Conservation (phyloP, 2,888 invertebrate genomes). For the Temnothorax unifasciatus region DNA sequence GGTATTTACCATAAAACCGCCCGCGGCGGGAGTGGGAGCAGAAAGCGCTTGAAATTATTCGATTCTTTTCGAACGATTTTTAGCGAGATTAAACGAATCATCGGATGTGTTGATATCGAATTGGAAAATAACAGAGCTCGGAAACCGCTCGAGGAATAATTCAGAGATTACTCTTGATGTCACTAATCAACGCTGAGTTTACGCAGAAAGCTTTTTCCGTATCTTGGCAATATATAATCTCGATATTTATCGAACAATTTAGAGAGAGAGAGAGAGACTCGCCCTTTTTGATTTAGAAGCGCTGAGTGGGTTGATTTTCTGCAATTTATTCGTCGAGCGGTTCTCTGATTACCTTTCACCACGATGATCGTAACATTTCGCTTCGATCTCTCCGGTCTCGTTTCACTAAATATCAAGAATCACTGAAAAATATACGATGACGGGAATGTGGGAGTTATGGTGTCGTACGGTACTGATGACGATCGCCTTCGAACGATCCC, state of each 20-base stretch:
- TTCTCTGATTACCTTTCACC: not conserved
- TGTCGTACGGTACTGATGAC: slow-evolving; percentile 12
- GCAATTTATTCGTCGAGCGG: not conserved
- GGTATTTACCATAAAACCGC: slow-evolving; percentile 13
- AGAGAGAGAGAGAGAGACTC: not conserved
- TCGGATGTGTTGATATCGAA: not conserved
- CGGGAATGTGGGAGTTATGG: slow-evolving; percentile 39
- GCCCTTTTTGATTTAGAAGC: not conserved
- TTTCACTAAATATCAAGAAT: slow-evolving; percentile 8
- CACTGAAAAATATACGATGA: slow-evolving; percentile 19
- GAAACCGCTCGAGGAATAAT: not conserved
- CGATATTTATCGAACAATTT: not conserved
- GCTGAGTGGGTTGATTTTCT: not conserved
- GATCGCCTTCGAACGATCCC: slow-evolving; percentile 21
- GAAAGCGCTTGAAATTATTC: slow-evolving; percentile 32
- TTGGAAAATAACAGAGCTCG: slow-evolving; percentile 2
- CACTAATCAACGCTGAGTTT: not conserved
- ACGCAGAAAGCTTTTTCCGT: not conserved
- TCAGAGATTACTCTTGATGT: not conserved
- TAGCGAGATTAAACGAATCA: slow-evolving; percentile 25
- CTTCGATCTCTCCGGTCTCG: not conserved
- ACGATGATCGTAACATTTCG: slow-evolving; percentile 17
- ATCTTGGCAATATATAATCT: not conserved
- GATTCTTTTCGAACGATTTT: slow-evolving; percentile 7
- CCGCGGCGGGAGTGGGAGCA: not conserved